phyloP scores from a whole-genome alignment of 2,113 vertebrate species.

The Apaloderma vittatum region DNA sequence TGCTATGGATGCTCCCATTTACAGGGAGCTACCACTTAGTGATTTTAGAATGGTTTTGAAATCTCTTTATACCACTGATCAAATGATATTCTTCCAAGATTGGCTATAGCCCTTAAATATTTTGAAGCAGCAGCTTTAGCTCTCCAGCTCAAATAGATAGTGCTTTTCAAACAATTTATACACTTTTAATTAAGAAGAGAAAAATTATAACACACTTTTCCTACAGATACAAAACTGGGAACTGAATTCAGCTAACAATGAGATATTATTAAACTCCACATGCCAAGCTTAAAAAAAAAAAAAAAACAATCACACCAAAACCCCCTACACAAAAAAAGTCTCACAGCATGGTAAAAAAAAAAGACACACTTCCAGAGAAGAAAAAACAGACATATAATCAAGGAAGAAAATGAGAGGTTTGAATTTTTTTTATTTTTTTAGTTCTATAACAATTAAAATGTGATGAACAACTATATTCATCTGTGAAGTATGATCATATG shows the following conservation, averaged over 20 bases:
- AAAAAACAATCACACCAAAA: too few relatives aligned
- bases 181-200: not conserved
- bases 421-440: not conserved
- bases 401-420: not conserved
- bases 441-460: not conserved
- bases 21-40: not conserved
- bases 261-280: not conserved
- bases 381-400: not conserved
- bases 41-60: not conserved
- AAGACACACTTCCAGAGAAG: not conserved
- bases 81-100: too few relatives aligned
- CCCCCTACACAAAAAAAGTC: not conserved
- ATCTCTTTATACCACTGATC: too few relatives aligned
- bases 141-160: not conserved
- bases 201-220: not conserved
- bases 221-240: not conserved
- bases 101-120: too few relatives aligned
- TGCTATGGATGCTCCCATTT: fast-evolving
- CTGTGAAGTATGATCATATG: not conserved
- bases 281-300: not conserved
- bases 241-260: not conserved
- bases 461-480: not conserved
- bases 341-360: not conserved
- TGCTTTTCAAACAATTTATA: not conserved
- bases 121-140: too few relatives aligned